These are phyloP conservation scores for Tamias sibiricus DNA, from an alignment of 2,113 vertebrate species.

Conservation along the genomic window DNA sequence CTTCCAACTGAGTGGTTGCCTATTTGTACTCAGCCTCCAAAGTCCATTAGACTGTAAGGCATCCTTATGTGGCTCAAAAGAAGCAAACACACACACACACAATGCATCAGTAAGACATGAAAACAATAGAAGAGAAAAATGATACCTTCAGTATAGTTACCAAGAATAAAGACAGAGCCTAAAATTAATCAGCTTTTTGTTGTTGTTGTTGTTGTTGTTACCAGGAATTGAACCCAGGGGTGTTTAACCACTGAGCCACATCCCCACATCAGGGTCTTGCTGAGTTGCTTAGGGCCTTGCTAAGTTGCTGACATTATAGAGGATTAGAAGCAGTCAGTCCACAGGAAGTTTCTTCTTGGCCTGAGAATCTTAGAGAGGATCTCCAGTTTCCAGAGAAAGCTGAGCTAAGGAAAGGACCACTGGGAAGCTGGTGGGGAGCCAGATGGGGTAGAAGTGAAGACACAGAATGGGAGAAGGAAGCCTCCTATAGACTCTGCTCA, in stretches of 20 bases:
- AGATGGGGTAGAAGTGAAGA: background rate
- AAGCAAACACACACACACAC: background rate
- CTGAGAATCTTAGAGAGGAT: background rate
- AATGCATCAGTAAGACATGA: background rate
- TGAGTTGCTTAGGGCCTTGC: no score
- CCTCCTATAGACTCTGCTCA: background rate
- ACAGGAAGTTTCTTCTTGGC: background rate
- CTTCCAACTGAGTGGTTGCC: background rate
- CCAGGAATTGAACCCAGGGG: no score
- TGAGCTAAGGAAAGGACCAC: background rate
- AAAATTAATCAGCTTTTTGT: background rate
- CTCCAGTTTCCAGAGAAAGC: background rate
- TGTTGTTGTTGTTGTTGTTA: no score
- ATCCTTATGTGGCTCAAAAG: background rate
- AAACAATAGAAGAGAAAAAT: background rate
- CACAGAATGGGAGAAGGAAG: background rate
- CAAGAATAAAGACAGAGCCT: background rate
- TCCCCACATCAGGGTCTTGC: no score
- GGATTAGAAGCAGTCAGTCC: background rate
- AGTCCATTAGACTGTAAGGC: background rate
- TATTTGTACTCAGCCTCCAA: background rate
- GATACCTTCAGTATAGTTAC: background rate
- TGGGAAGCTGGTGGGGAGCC: background rate
- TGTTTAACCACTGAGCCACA: no score
- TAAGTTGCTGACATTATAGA: background rate